Evolutionary conservation across 2,797 vertebrate genomes (phyloP).

Genomic region (Odontamblyopus rebecca): DNA sequence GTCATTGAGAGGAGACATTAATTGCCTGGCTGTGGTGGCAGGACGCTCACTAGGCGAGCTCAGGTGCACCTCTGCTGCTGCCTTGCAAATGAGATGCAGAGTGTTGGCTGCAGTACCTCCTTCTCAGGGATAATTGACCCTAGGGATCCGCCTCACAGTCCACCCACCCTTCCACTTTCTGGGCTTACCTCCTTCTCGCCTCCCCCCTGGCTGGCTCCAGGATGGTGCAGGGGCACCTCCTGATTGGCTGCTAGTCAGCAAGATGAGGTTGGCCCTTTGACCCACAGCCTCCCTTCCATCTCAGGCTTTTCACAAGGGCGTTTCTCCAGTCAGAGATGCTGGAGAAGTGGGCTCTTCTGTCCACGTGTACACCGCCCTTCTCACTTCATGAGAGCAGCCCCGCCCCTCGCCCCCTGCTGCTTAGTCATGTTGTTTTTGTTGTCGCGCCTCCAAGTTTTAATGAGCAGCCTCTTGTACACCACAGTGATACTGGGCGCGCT

Average conservation of each 20-base stretch:
- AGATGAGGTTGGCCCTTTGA: constrained; percentile 72
- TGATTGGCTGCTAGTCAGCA: constrained; percentile 77
- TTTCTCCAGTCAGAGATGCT: constrained; percentile 25
- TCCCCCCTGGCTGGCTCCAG: constrained; percentile 57
- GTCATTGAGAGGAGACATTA: constrained; percentile 77
- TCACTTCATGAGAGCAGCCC: constrained; percentile 25
- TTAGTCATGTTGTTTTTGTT: constrained; percentile 73
- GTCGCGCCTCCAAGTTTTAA: constrained; percentile 68
- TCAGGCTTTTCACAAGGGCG: constrained; percentile 56
- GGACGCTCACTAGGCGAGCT: constrained; percentile 61
- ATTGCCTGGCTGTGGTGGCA: constrained; percentile 74
- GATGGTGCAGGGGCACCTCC: constrained; percentile 60
- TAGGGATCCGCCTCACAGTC: constrained; percentile 73
- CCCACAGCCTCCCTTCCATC: constrained; percentile 53
- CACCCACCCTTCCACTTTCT: constrained; percentile 51
- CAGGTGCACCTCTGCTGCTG: constrained; percentile 75
- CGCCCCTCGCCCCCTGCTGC: constrained; percentile 44
- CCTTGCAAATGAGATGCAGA: constrained; percentile 81
- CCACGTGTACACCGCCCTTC: constrained; percentile 21
- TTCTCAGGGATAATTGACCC: constrained; percentile 79
- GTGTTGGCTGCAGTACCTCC: constrained; percentile 73
- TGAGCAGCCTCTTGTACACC: constrained; percentile 59
- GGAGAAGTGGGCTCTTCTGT: constrained; percentile 31
- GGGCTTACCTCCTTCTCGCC: constrained; percentile 49
- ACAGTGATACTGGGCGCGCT: constrained; percentile 40